Conservation (phyloP, 2,113 vertebrate species). For the Lophius piscatorius region DNA sequence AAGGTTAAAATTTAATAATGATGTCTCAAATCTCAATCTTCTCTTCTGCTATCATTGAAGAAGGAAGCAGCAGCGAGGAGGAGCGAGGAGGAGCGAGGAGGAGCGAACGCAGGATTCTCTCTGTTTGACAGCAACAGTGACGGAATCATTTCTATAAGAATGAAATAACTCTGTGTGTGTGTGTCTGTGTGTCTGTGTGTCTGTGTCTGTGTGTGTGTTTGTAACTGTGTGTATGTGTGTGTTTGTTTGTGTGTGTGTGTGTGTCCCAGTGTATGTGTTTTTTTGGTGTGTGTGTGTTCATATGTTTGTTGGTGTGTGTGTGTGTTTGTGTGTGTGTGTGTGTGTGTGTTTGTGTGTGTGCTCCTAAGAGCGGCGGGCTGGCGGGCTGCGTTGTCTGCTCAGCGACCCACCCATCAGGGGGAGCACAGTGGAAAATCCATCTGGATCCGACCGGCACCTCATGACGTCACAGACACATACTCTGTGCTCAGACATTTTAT, state of each 20-base stretch:
- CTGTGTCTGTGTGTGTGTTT: too few species aligned
- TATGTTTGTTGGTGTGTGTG: constrained; percentile 3
- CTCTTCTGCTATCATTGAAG: too few species aligned
- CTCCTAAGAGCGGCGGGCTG: constrained; percentile 31
- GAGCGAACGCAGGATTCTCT: constrained; percentile 37
- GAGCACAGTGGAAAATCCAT: constrained; percentile 72
- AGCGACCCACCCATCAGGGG: constrained; percentile 52
- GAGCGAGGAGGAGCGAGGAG: constrained; percentile 20
- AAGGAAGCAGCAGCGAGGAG: too few species aligned
- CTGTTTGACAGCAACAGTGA: constrained; percentile 18
- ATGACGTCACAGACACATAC: constrained; percentile 52
- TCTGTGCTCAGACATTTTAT: constrained; percentile 33
- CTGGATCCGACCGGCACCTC: constrained; percentile 53
- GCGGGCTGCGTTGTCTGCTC: constrained; percentile 51
- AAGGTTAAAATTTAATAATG: too few species aligned
- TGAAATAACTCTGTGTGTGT: constrained; percentile 19
- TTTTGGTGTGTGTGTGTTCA: constrained; percentile 13
- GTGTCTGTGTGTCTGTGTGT: too few species aligned
- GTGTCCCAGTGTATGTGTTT: too few species aligned
- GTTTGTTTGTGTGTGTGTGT: too few species aligned
- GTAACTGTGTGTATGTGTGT: too few species aligned
- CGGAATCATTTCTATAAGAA: constrained; percentile 44
- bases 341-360: constrained; percentile 3
- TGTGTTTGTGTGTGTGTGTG: constrained; percentile 17
- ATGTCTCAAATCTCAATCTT: too few species aligned